These are phyloP conservation scores for Drosophila dunni DNA, from an alignment of 1,140 invertebrate species.

Conservation along the genomic window DNA sequence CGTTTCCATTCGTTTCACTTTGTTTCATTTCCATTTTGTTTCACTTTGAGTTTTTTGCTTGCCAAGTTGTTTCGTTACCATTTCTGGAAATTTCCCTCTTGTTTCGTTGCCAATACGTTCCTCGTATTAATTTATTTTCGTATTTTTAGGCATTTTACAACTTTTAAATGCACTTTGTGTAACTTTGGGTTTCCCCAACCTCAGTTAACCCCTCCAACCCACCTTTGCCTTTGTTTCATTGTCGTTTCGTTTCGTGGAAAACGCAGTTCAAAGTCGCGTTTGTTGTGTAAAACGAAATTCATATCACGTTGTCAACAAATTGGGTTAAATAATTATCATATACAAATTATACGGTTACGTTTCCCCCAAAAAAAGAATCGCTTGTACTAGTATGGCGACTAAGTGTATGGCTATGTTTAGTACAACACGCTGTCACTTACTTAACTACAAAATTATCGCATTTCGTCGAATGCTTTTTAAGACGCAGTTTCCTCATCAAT, in stretches of 20 bases:
- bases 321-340: constrained; percentile 68
- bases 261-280: constrained; percentile 14
- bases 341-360: constrained; percentile 51
- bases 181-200: constrained; percentile 1
- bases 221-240: constrained; percentile 2
- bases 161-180: constrained; percentile 1
- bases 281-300: constrained; percentile 19
- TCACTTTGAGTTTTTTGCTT: neutral
- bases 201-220: too few species aligned
- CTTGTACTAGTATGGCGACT: constrained; percentile 1
- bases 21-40: constrained; percentile 11
- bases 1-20: neutral
- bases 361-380: neutral
- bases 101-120: constrained; percentile 11
- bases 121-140: neutral
- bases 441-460: constrained; percentile 57
- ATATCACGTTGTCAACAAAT: constrained; percentile 36
- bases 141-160: neutral
- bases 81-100: neutral
- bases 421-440: constrained; percentile 4
- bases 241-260: constrained; percentile 1
- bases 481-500: constrained; percentile 51
- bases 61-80: neutral
- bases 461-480: constrained; percentile 39
- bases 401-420: neutral